Base-by-base conservation (phyloP, 1,140 invertebrate genomes). In the Ganaspis sp. region DNA sequence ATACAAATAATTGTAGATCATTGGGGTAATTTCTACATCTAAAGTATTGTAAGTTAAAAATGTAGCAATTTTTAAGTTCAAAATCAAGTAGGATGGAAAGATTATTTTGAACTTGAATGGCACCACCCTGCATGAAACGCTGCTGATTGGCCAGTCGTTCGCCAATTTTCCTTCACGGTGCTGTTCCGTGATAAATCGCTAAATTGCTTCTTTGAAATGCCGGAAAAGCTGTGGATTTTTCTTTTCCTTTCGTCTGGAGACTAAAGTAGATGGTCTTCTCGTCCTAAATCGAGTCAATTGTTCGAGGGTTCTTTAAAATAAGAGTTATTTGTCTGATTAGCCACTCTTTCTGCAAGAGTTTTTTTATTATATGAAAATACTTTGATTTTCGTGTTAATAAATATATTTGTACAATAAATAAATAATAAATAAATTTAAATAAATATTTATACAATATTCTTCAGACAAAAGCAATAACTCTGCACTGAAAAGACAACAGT, bases 121-220 rank as follows among this genome's bases (percentile, higher is more conserved):
- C 75, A 80, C 81, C 78, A 80, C 78, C 81, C 83, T 86, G 83
- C 83, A 88, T 90, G 88, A 90, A 89, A 84, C 87, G 86, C 87
- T 87, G 89, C 87, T 91, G 89, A 90, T 91, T 91, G 88, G 88
- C 87, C 82, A 79, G 82, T 85, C 85, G 83, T 88, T 86, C 82
- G 82, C 79, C 87, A 88, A 89, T 89, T 90, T 88, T 86, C 85
- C 83, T 84, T 83, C 64, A 80, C 83, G 87, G 83, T 83, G 84
- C 81, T 85, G 84, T 84, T 82, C 85, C 84, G 85, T 87, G 88
- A 87, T 89, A 90, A 90, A 90, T 90, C 83, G 79, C 84, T 87
- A 90, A 91, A 90, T 90, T 91, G 88, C 87, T 89, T 89, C 88
- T 91, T 90, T 90, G 86, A 90, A 89, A 89, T 79, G 84, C 83